These are phyloP conservation scores for Mycetomoellerius zeteki DNA, from an alignment of 1,140 invertebrate genomes.

Conservation along the genomic window DNA sequence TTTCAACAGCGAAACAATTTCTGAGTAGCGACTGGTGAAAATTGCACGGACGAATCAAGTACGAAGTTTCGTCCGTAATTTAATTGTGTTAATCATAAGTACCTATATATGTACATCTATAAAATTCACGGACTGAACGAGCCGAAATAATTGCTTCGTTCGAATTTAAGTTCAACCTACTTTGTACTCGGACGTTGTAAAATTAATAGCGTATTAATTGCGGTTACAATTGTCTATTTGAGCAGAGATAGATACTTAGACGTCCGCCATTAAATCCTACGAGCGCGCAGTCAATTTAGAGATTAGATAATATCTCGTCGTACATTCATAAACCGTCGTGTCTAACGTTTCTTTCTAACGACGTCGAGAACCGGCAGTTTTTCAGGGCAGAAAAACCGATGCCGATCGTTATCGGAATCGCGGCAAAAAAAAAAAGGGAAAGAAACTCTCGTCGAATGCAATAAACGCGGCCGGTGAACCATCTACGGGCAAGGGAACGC, in stretches of 20 bases:
- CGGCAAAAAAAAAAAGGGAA: neutral
- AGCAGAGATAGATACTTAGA: neutral
- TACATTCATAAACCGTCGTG: conserved; percentile 14
- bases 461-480: conserved; percentile 42
- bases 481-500: conserved; percentile 33
- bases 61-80: neutral
- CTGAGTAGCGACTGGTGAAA: neutral
- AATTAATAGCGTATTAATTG: conserved; percentile 43
- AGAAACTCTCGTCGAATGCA: conserved; percentile 12
- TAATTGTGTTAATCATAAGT: neutral
- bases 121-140: neutral
- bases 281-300: conserved; percentile 36
- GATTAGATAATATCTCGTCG: conserved; percentile 34
- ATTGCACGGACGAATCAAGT: neutral
- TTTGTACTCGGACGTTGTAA: conserved; percentile 10
- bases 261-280: conserved; percentile 22
- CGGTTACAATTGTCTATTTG: neutral
- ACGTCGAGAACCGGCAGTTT: conserved; percentile 7
- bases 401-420: conserved; percentile 21
- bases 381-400: conserved; percentile 27
- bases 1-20: neutral
- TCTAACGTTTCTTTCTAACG: conserved; percentile 14
- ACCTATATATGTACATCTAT: neutral
- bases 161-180: neutral
- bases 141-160: neutral